phyloP scores from a whole-genome alignment of 2,888 invertebrate genomes.

The Mythimna loreyi region DNA sequence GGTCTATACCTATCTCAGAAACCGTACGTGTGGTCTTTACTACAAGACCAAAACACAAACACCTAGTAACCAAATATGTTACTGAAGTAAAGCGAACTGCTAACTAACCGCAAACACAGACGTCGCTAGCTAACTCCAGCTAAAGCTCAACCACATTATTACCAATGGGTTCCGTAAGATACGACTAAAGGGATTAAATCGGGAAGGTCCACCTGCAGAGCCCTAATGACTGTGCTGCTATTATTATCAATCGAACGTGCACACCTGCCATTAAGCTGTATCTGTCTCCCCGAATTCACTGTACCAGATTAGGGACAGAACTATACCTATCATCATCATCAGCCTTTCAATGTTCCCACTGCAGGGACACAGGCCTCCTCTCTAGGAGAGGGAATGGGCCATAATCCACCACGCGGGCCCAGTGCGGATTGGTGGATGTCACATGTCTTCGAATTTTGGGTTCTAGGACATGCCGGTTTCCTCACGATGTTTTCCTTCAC shows the following conservation, averaged over 20 bases:
- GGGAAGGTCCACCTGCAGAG: slow-evolving; percentile 25
- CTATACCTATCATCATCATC: no score
- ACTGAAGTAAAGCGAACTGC: neutral
- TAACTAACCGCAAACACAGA: neutral
- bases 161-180: slow-evolving; percentile 24
- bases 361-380: no score
- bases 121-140: neutral
- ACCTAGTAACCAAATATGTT: neutral
- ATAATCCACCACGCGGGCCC: no score
- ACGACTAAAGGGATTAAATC: slow-evolving; percentile 35
- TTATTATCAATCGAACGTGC: slow-evolving; percentile 48
- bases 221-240: slow-evolving; percentile 31
- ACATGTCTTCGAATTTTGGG: no score
- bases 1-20: no score
- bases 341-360: no score
- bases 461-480: no score
- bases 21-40: no score
- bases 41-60: no score
- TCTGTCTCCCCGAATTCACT: slow-evolving; percentile 21
- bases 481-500: no score
- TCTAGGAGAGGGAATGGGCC: no score
- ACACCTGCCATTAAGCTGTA: slow-evolving; percentile 22
- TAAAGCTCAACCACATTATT: neutral
- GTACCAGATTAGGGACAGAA: neutral
- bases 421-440: no score